These are phyloP conservation scores for Alexandromys fortis DNA, from an alignment of 2,113 vertebrate species.

Conservation along the genomic window DNA sequence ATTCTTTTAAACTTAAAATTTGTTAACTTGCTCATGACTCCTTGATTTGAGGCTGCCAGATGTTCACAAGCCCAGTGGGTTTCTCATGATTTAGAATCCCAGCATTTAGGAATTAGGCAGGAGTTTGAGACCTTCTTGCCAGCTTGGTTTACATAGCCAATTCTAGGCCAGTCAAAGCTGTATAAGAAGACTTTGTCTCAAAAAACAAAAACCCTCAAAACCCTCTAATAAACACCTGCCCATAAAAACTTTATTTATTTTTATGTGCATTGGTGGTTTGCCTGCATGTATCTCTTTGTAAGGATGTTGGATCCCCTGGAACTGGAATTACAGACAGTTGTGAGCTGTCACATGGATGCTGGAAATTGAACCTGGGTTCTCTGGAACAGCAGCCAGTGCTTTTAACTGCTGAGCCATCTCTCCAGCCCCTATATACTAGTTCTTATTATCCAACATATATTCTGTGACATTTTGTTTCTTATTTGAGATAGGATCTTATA, in stretches of 20 bases:
- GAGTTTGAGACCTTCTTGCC: not conserved
- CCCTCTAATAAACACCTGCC: not conserved
- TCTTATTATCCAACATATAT: not conserved
- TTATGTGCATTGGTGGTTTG: not conserved
- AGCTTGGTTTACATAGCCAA: not conserved
- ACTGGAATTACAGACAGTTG: not conserved
- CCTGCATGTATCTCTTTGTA: not conserved
- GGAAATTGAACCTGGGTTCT: not conserved
- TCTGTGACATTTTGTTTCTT: not conserved
- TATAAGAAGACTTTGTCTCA: not conserved
- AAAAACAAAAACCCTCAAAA: no score
- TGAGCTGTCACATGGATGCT: not conserved
- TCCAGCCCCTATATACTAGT: not conserved
- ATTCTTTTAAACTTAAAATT: slow-evolving; percentile 12
- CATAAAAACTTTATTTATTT: not conserved
- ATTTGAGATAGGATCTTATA: not conserved
- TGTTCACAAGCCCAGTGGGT: not conserved
- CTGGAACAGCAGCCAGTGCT: not conserved
- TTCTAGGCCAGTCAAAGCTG: not conserved
- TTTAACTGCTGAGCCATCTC: not conserved
- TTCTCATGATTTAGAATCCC: not conserved
- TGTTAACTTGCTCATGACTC: not conserved
- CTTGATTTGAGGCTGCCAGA: not conserved
- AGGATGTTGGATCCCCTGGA: not conserved
- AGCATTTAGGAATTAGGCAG: not conserved